Base-by-base conservation (phyloP, 2,113 vertebrate species). In the Pelvicachromis taeniatus region DNA sequence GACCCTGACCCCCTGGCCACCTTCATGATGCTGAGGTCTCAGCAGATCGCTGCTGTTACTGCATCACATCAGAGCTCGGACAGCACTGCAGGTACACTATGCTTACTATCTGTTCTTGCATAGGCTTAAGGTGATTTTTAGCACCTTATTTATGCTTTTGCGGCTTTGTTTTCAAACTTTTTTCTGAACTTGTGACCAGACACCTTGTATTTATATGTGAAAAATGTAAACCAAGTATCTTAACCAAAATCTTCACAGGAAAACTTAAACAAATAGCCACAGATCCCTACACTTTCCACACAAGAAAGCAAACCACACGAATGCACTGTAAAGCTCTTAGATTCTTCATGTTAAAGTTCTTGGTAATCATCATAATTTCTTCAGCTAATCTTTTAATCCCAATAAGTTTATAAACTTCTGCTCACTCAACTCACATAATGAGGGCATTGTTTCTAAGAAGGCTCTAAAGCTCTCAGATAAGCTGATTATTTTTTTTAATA, bases 1-100 rank as follows among this genome's bases (percentile, higher is more conserved):
- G 79, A 83, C 78, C 17, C 85, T 2, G 94, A 95, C 82, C 91
- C 93, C 26, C 59, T 96, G 61, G 82, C 85, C 78, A 84, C 45
- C 59, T 95, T 96, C 87, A 95, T 96, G 82, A 88, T 88, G 59
- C 87, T 96, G 17, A 88, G 95, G 40, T 90, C 91, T 45, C 92
- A 91, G 59, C 91, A 88, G 75, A 38, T 2, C 2, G 5, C 81
- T 55, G 2, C 53, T 13, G 55, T n/a, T 8, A 23, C 77, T 48
- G 55, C 29, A 42, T 14, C 35, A 11, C 16, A 63, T 75, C 78
- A 63, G 77, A 83, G 33, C 23, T 85, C 42, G 6, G 9, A 23
- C 50, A 55, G 4, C 31, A 5, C 59, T 73, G 14, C 88, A 93
- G 94, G 93, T 94, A 88, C 19, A 19, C n/a, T 42, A 48, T 19